phyloP scores from a whole-genome alignment of 2,797 vertebrate species.

The Notoglanidium macrostoma region DNA sequence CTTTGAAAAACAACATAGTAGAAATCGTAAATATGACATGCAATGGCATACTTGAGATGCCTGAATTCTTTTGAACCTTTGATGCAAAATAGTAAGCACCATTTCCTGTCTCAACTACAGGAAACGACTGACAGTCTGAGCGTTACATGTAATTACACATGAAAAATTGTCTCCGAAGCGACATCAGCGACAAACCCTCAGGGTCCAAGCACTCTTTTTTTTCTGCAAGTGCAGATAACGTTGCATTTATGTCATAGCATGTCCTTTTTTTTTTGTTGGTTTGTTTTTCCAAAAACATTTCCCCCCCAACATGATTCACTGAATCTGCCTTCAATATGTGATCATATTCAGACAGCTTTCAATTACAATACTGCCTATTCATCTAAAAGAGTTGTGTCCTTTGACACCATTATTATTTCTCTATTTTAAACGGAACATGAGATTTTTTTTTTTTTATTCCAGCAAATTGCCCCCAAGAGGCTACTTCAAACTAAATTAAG shows the following conservation, averaged over 20 bases:
- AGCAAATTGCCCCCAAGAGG: conserved; percentile 12
- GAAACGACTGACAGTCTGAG: conserved; percentile 5
- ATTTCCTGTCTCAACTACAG: conserved; percentile 4
- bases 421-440: background rate
- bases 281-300: background rate
- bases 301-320: background rate
- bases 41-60: background rate
- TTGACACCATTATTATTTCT: background rate
- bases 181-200: background rate
- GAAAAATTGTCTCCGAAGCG: background rate
- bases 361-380: background rate
- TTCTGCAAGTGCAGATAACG: background rate
- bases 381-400: background rate
- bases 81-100: background rate
- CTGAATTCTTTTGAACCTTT: background rate
- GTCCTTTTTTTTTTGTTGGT: background rate
- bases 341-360: background rate
- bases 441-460: background rate
- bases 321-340: background rate
- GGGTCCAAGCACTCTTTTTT: background rate
- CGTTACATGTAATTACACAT: background rate
- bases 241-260: background rate
- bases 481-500: background rate
- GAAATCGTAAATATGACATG: no score
- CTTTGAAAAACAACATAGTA: background rate